Conservation (phyloP, 1,140 invertebrate species). For the Holcopasites calliopsidis region DNA sequence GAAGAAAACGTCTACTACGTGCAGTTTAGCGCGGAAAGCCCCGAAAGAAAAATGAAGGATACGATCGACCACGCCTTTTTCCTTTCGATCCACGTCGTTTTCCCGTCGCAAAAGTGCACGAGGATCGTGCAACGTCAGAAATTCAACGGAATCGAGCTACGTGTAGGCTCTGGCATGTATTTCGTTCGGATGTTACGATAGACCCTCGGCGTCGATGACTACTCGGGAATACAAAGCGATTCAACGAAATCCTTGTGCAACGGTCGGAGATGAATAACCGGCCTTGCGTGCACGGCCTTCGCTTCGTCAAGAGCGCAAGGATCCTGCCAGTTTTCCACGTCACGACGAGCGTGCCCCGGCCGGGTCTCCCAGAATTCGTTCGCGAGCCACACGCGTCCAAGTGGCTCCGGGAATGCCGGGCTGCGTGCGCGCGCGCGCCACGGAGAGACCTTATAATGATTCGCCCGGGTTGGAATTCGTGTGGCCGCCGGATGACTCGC, state of each 20-base stretch:
- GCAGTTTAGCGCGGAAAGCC: no score
- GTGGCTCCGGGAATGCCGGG: not conserved
- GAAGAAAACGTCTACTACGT: no score
- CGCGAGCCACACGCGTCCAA: conserved; percentile 35
- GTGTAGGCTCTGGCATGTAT: conserved; percentile 20
- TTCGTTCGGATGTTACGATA: conserved; percentile 36
- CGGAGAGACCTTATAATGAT: not conserved
- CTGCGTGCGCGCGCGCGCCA: not conserved
- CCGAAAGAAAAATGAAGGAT: not conserved
- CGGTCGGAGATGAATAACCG: conserved; percentile 61
- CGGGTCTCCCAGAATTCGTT: conserved; percentile 39
- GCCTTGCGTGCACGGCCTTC: conserved; percentile 61
- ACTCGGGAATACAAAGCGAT: conserved; percentile 52
- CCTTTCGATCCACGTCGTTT: not conserved
- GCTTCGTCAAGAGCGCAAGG: conserved; percentile 47
- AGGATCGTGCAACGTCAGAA: not conserved
- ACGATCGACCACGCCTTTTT: no score
- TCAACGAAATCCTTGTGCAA: conserved; percentile 65
- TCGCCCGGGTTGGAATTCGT: not conserved
- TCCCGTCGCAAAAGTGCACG: no score
- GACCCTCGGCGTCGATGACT: conserved; percentile 39
- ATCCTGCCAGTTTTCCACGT: conserved; percentile 54
- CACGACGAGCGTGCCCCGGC: conserved; percentile 2
- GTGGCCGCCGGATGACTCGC: not conserved
- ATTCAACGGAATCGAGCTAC: not conserved